Percentiles rank a stretch among this genome's conserved stretches.
These are phyloP conservation scores for Glaucopsyche alexis DNA, from an alignment of 2,888 invertebrate species.

Conservation along the genomic window DNA sequence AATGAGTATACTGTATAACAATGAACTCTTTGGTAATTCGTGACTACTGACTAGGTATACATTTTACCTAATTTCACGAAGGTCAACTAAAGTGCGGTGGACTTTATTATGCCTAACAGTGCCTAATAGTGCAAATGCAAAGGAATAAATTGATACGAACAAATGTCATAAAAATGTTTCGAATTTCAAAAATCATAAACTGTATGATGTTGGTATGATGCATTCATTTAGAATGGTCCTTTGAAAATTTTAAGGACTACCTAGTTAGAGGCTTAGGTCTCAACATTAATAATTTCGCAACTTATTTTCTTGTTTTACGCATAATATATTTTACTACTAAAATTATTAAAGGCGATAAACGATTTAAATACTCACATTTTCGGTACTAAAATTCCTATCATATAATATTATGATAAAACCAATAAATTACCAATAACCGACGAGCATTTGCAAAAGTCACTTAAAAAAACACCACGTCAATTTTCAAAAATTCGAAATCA, in stretches of 20 bases:
- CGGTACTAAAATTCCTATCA: neutral
- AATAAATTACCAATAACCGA: neutral
- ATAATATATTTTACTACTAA: neutral
- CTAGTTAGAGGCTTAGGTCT: too few relatives aligned
- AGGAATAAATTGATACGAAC: neutral
- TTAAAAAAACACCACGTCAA: constrained; percentile 21
- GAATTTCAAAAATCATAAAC: neutral
- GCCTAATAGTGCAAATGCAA: too few relatives aligned
- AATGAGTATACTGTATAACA: neutral
- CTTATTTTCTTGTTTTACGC: neutral
- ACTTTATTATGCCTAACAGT: too few relatives aligned
- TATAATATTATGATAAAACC: neutral
- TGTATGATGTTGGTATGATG: too few relatives aligned
- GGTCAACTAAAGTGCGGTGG: neutral
- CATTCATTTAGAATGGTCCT: too few relatives aligned
- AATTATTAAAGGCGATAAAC: neutral
- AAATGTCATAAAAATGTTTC: neutral
- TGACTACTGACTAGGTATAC: neutral
- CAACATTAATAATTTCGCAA: neutral
- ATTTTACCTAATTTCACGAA: neutral
- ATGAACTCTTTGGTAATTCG: constrained; percentile 14
- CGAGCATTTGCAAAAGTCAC: neutral
- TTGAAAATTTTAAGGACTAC: too few relatives aligned
- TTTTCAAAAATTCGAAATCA: neutral
- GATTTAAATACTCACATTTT: neutral